Evolutionary conservation across 1,140 invertebrate species (phyloP).

Genomic region (Drosophila mayri): DNA sequence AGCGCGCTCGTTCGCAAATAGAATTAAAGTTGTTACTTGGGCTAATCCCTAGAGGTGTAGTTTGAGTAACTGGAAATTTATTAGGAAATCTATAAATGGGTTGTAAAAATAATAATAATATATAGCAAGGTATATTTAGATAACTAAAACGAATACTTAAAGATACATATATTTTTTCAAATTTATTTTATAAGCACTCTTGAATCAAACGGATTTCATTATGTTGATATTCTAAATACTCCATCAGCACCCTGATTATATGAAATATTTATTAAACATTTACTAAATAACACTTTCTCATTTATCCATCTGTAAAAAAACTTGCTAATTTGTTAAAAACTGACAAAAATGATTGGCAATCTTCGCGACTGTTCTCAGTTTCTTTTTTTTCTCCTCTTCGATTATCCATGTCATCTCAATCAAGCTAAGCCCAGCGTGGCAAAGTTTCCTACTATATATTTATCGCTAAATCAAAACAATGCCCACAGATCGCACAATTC

Average conservation of each 20-base stretch:
- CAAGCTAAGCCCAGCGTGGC: constrained; percentile 5
- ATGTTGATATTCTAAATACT: not conserved
- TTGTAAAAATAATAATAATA: not conserved
- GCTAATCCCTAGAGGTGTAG: not conserved
- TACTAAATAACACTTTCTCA: not conserved
- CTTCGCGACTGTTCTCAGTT: not conserved
- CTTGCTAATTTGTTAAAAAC: constrained; percentile 1
- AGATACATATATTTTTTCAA: not conserved
- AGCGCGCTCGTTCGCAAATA: not conserved
- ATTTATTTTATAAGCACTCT: not conserved
- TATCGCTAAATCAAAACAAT: constrained; percentile 61
- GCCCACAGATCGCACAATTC: constrained; percentile 53
- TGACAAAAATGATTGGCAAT: constrained; percentile 2
- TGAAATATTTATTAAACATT: no score
- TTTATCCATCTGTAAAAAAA: not conserved
- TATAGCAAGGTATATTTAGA: not conserved
- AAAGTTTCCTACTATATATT: constrained; percentile 38
- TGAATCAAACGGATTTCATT: not conserved
- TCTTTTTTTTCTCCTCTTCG: not conserved
- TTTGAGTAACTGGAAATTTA: not conserved
- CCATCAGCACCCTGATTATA: rapidly evolving
- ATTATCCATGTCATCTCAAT: constrained; percentile 34
- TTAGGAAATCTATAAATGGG: constrained; percentile 1
- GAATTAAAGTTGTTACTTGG: constrained; percentile 21
- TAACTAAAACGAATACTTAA: not conserved